Base-by-base conservation (phyloP, 92 coral and sea anemone species). In the Phenganax marumi region DNA sequence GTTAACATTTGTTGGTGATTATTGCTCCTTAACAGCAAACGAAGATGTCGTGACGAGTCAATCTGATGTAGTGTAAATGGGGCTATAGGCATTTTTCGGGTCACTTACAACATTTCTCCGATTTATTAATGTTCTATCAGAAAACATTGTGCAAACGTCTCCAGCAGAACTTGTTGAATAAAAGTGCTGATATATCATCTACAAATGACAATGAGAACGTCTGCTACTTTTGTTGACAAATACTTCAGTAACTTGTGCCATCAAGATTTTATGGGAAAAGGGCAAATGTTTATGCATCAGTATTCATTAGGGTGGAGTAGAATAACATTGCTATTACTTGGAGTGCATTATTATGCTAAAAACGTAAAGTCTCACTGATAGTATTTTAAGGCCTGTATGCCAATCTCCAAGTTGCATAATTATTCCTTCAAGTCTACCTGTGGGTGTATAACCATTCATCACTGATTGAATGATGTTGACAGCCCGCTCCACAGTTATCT, bases 111-210 rank as follows among this genome's bases (percentile, higher is more conserved):
- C 92, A 84, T 91, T 89, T 56, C 90, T 53, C 62, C 95, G 81
- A 90, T 91, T 91, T 3, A 91, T 89, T 33, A 91, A 61, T 58
- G 90, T 89, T 71, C 94, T 84, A 69, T 91, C 96, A 57, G 87
- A 86, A 82, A 75, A 89, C 43, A 89, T 77, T 48, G 90, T 91
- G 69, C 92, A 91, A 46, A 80, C 84, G 70, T 91, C 92, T 49
- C 80, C 86, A 17, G 88, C 83, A 48, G 96, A 91, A 24, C 78
- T 75, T 26, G 81, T 81, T 54, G 73, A 84, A 83, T 73, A 89
- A 75, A 91, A 89, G 26, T 84, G 71, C 39, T 84, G 63, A 74
- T 84, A 91, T 24, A 73, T 60, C 75, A 86, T 65, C 87, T 88
- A 58, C 33, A 49, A 71, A 81, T 22, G 21, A 54, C 33, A 70